A percentile compares a stretch with the other conserved stretches of the same genome.
Evolutionary conservation across 2,113 vertebrate species (phyloP).

Genomic region (Corynorhinus townsendii): DNA sequence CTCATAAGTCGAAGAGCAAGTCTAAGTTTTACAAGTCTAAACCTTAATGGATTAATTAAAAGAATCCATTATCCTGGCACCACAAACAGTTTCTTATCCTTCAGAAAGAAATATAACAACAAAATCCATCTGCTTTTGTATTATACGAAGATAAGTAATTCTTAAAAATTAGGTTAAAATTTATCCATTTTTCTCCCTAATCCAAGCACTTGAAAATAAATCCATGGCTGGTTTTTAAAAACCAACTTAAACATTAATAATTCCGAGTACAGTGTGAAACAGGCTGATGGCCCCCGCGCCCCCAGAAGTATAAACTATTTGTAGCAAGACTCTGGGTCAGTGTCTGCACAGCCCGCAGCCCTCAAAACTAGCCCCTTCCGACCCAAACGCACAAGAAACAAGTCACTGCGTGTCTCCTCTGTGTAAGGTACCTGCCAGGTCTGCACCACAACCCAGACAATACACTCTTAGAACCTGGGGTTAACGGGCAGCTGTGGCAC

Average conservation of each 20-base stretch:
- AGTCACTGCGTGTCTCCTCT: background rate
- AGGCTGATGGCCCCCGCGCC: background rate
- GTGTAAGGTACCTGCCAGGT: background rate
- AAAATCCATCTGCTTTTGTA: background rate
- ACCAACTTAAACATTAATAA: background rate
- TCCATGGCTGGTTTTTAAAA: background rate
- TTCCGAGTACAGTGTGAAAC: background rate
- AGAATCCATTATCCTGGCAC: background rate
- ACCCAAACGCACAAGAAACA: background rate
- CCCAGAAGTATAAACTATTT: background rate
- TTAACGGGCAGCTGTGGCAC: accelerated
- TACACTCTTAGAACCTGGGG: background rate
- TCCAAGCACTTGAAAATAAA: background rate
- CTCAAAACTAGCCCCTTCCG: background rate
- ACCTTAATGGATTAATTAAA: background rate
- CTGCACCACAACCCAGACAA: background rate
- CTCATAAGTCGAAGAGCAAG: background rate
- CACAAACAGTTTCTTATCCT: background rate
- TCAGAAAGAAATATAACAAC: constrained; percentile 33
- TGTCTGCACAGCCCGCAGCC: accelerated
- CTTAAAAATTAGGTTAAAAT: background rate
- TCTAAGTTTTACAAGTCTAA: background rate
- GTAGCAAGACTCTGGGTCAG: background rate
- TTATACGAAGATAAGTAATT: background rate
- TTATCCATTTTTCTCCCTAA: background rate